Evolutionary conservation across 2,113 vertebrate genomes (phyloP).

Genomic region (Dromiciops gliroides): DNA sequence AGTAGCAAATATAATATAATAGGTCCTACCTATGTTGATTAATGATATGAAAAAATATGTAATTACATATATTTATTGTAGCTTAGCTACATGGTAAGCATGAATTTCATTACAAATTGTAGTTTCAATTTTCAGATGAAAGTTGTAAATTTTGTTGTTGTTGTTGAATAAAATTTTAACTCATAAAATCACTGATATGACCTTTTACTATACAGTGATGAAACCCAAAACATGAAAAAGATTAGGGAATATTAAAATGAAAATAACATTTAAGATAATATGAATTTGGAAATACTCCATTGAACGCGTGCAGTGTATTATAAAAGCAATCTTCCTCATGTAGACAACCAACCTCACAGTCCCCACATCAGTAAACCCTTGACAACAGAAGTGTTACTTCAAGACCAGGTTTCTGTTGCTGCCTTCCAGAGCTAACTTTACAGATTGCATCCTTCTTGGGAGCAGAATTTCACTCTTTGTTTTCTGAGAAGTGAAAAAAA

Average conservation of each 20-base stretch:
- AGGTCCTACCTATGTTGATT: neutral
- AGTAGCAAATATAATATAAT: too few relatives aligned
- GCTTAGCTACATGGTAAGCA: neutral
- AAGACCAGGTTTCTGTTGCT: conserved; percentile 61
- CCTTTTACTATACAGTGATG: conserved; percentile 40
- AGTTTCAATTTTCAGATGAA: conserved; percentile 37
- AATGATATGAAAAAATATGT: neutral
- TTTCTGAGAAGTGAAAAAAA: conserved; percentile 2
- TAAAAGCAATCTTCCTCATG: conserved; percentile 44
- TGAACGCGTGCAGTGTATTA: neutral
- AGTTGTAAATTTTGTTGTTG: neutral
- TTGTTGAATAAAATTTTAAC: neutral
- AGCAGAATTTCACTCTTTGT: conserved; percentile 57
- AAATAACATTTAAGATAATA: conserved; percentile 22
- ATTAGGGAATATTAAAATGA: conserved; percentile 6
- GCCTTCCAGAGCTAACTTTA: conserved; percentile 64
- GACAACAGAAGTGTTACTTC: conserved; percentile 65
- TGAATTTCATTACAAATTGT: conserved; percentile 16
- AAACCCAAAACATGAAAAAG: conserved; percentile 46
- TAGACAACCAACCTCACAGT: conserved; percentile 50
- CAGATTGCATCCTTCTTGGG: neutral
- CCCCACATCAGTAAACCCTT: conserved; percentile 65
- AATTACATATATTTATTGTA: neutral
- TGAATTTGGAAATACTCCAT: conserved; percentile 2
- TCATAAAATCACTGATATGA: conserved; percentile 24